Evolutionary conservation across 2,113 vertebrate species (phyloP).

Genomic region (Oxygymnocypris stewartii): DNA sequence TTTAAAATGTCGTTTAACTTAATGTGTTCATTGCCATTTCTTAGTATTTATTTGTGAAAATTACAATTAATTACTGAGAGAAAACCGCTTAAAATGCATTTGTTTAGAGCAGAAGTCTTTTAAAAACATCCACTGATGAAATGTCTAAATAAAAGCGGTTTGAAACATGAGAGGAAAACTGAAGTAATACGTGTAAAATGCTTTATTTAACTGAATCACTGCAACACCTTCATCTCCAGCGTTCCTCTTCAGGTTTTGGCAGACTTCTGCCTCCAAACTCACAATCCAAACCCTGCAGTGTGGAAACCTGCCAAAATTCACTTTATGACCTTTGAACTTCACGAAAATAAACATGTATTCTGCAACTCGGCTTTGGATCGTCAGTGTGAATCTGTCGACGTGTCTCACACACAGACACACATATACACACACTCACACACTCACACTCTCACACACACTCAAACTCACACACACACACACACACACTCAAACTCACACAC

Average conservation of each 20-base stretch:
- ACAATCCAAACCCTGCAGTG: not conserved
- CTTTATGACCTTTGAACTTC: not conserved
- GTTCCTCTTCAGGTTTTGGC: not conserved
- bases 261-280: not conserved
- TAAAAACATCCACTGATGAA: not conserved
- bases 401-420: not conserved
- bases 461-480: too few species aligned
- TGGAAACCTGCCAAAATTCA: not conserved
- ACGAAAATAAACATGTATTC: not conserved
- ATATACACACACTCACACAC: not conserved
- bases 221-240: not conserved
- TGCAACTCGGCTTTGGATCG: not conserved
- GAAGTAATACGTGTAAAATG: not conserved
- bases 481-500: too few species aligned
- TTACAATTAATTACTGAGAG: too few species aligned
- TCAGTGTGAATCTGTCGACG: not conserved
- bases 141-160: not conserved
- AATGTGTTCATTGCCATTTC: too few species aligned
- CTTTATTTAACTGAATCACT: not conserved
- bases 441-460: not conserved
- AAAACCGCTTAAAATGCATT: not conserved
- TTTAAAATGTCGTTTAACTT: too few species aligned
- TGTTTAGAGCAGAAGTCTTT: not conserved
- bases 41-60: too few species aligned
- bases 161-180: not conserved